Evolutionary conservation across 2,888 invertebrate genomes (phyloP).

Genomic region (Chrysina gloriosa): DNA sequence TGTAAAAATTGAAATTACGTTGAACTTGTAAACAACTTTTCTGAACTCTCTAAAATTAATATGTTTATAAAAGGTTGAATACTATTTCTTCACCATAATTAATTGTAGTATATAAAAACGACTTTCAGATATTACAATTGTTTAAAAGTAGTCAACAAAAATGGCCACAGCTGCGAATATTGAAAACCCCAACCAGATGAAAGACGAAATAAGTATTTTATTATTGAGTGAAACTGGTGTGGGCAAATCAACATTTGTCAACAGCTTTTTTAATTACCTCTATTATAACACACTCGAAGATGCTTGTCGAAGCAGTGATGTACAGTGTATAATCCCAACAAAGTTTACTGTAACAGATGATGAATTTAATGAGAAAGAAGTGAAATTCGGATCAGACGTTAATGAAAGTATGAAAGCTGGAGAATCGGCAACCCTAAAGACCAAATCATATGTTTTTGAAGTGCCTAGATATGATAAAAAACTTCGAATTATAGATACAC

Average conservation of each 20-base stretch:
- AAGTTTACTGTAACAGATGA: conserved; percentile 22
- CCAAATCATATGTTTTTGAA: conserved; percentile 13
- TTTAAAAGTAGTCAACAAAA: background rate
- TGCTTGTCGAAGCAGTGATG: conserved; percentile 16
- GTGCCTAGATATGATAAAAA: conserved; percentile 43
- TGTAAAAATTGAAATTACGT: too few relatives aligned
- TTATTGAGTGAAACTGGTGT: conserved; percentile 25
- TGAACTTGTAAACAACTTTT: too few relatives aligned
- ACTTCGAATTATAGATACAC: conserved; percentile 24
- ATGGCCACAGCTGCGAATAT: background rate
- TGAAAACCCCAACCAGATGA: background rate
- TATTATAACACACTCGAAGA: conserved; percentile 1
- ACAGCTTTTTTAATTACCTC: conserved; percentile 16
- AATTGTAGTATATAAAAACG: too few relatives aligned
- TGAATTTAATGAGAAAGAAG: background rate
- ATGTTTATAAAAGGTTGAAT: too few relatives aligned
- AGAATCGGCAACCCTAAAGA: conserved; percentile 12
- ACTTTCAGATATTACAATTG: too few relatives aligned
- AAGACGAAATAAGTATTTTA: conserved; percentile 7
- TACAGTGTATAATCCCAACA: conserved; percentile 7
- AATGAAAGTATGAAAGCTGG: conserved; percentile 15
- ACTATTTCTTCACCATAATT: too few relatives aligned
- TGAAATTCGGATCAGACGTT: conserved; percentile 8
- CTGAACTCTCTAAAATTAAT: too few relatives aligned
- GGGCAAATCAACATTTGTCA: conserved; percentile 26